Evolutionary conservation across 1,140 invertebrate genomes (phyloP).

Genomic region (Euwallacea fornicatus): DNA sequence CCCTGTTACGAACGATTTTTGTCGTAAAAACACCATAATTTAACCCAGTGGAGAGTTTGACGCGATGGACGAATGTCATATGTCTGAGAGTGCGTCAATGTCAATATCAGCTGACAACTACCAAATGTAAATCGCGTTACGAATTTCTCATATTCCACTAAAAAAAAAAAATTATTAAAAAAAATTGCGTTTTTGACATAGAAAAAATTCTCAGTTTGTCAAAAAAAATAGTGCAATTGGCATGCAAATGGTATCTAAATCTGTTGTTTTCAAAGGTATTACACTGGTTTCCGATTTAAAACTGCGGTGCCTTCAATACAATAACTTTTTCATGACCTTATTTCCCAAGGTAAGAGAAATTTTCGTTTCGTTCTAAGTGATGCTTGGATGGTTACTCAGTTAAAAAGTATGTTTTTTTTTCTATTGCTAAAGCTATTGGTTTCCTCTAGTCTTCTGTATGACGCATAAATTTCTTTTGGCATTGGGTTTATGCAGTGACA

Average conservation of each 20-base stretch:
- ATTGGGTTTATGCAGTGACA: neutral
- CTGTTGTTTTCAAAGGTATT: conserved; percentile 46
- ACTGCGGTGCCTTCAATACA: conserved; percentile 46
- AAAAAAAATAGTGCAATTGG: conserved; percentile 27
- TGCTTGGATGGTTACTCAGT: conserved; percentile 13
- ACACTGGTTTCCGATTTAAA: conserved; percentile 38
- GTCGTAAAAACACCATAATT: no score
- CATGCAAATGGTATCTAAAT: conserved; percentile 53
- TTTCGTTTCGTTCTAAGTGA: conserved; percentile 29
- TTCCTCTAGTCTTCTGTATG: neutral
- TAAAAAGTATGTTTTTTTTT: conserved; percentile 1
- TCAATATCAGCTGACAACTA: no score
- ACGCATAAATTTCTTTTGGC: neutral
- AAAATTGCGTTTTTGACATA: conserved; percentile 28
- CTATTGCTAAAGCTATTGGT: neutral
- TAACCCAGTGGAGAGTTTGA: no score
- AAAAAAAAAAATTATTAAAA: conserved; percentile 24
- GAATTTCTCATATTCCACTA: no score
- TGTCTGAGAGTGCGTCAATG: no score
- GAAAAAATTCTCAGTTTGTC: conserved; percentile 31
- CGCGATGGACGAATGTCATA: no score
- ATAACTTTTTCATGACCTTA: conserved; percentile 48
- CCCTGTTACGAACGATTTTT: no score
- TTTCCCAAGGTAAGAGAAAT: conserved; percentile 50
- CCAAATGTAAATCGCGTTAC: no score